Evolutionary conservation across 2,113 vertebrate species (phyloP).

Genomic region (Leptocoma aspasia): DNA sequence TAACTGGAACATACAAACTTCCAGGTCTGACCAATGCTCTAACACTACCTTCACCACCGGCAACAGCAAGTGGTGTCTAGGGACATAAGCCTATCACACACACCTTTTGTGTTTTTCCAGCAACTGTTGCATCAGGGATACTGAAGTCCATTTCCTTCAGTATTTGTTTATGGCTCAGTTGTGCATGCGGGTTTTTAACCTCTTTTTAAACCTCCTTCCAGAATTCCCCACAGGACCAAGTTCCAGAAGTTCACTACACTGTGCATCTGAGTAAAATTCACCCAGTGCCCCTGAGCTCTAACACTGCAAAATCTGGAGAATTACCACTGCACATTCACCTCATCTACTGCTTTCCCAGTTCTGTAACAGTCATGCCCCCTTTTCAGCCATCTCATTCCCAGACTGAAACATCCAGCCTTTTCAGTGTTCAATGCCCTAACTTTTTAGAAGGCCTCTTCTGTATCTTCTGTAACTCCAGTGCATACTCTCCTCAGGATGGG

Average conservation of each 20-base stretch:
- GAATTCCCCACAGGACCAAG: not conserved
- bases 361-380: not conserved
- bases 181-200: not conserved
- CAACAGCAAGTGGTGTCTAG: not conserved
- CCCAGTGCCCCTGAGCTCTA: not conserved
- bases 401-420: not conserved
- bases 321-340: not conserved
- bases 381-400: not conserved
- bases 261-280: not conserved
- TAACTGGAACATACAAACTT: not conserved
- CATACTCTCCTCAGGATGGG: not conserved
- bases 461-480: not conserved
- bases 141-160: not conserved
- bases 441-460: not conserved
- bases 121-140: not conserved
- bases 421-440: not conserved
- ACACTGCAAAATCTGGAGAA: not conserved
- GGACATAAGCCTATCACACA: accelerated
- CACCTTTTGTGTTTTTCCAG: not conserved
- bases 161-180: not conserved
- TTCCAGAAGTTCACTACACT: not conserved
- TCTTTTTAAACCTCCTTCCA: not conserved
- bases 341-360: not conserved
- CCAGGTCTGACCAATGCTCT: not conserved
- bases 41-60: not conserved